These are phyloP conservation scores for Syngnathus acus DNA, from an alignment of 2,797 vertebrate species.

Conservation along the genomic window DNA sequence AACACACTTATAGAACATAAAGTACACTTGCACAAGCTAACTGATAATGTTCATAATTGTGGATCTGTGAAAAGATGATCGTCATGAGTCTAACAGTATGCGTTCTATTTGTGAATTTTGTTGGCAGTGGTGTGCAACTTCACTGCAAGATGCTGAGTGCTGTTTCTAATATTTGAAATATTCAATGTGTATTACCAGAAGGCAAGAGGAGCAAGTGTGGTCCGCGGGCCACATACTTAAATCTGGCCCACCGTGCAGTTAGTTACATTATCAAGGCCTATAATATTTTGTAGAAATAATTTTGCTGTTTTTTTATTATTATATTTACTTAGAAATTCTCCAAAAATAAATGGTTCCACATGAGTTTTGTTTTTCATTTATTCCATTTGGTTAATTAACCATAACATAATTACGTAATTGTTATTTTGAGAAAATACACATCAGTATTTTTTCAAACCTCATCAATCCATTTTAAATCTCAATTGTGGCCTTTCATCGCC, in stretches of 20 bases:
- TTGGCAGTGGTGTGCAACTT: not conserved
- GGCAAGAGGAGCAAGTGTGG: not conserved
- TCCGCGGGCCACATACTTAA: not conserved
- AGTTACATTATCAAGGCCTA: not conserved
- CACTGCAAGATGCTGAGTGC: not conserved
- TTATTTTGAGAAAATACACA: not conserved
- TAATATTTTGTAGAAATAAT: not conserved
- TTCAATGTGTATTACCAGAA: not conserved
- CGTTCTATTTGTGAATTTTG: not conserved
- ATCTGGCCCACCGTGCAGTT: no score
- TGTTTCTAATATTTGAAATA: not conserved
- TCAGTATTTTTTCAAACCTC: no score
- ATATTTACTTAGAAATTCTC: no score
- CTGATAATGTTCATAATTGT: not conserved
- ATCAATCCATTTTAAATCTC: no score
- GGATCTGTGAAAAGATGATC: not conserved
- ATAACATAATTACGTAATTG: not conserved
- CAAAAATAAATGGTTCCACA: no score
- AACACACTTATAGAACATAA: not conserved
- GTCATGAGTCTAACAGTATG: not conserved
- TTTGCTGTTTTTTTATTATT: no score
- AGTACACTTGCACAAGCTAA: not conserved
- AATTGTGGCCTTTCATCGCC: no score
- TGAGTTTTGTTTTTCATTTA: no score
- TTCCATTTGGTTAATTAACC: no score